These are phyloP conservation scores for Takifugu rubripes DNA, from an alignment of 2,797 vertebrate genomes.

Conservation along the genomic window DNA sequence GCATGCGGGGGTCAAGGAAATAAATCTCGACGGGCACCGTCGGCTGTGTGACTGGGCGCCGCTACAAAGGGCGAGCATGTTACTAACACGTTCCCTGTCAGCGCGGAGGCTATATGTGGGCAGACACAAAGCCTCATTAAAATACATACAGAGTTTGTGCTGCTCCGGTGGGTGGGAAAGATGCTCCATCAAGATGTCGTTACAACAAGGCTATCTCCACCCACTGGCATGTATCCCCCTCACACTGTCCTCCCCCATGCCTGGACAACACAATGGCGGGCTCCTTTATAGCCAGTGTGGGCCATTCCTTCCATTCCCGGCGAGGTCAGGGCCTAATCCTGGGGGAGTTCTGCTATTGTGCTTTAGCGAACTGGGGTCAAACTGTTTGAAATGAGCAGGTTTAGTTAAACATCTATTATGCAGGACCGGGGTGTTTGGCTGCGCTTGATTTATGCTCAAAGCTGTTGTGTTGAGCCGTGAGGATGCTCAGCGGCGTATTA, in stretches of 20 bases:
- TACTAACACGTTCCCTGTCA: constrained; percentile 76
- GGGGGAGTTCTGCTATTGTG: constrained; percentile 82
- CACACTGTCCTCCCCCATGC: constrained; percentile 71
- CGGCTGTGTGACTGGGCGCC: constrained; percentile 69
- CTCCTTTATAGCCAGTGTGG: constrained; percentile 73
- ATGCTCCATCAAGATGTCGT: constrained; percentile 85
- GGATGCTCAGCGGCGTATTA: constrained; percentile 35
- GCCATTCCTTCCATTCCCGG: constrained; percentile 65
- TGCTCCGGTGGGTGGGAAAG: constrained; percentile 80
- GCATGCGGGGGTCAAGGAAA: constrained; percentile 41
- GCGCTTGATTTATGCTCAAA: constrained; percentile 76
- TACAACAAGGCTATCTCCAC: constrained; percentile 79
- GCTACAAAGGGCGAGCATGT: constrained; percentile 73
- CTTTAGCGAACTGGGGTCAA: constrained; percentile 78
- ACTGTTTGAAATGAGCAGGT: constrained; percentile 81
- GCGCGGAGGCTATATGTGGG: constrained; percentile 69
- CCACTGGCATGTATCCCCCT: constrained; percentile 78
- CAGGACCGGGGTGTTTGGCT: constrained; percentile 69
- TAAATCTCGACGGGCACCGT: constrained; percentile 60
- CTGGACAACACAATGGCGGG: constrained; percentile 72
- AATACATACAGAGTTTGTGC: constrained; percentile 76
- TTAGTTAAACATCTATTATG: constrained; percentile 86
- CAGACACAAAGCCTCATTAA: constrained; percentile 82
- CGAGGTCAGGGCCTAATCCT: constrained; percentile 79
- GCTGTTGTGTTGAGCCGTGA: constrained; percentile 71